These are phyloP conservation scores for Venustaconcha ellipsiformis DNA, from an alignment of 1,140 invertebrate species.

Conservation along the genomic window DNA sequence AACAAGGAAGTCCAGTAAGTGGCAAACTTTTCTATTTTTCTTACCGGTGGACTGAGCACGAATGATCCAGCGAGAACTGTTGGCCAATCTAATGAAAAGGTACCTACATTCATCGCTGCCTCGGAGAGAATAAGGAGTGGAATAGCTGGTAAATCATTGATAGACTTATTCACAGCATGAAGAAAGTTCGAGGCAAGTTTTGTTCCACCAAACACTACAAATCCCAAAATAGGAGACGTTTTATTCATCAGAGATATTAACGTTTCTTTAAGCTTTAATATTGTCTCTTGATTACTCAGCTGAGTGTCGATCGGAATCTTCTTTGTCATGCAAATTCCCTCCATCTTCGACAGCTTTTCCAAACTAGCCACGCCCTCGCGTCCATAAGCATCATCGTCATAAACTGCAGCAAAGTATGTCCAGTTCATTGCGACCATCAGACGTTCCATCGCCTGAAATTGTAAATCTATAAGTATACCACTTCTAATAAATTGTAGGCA, in stretches of 20 bases:
- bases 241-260: too few species aligned
- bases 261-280: background rate
- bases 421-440: conserved; percentile 8
- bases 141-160: too few species aligned
- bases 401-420: conserved; percentile 18
- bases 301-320: background rate
- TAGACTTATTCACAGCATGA: background rate
- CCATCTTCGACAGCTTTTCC: background rate
- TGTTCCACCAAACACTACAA: conserved; percentile 23
- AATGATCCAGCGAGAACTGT: conserved; percentile 7
- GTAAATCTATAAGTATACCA: background rate
- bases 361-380: conserved; percentile 8
- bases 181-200: background rate
- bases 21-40: background rate
- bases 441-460: conserved; percentile 14
- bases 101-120: background rate
- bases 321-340: conserved; percentile 14
- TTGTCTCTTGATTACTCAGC: background rate
- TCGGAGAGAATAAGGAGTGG: conserved; percentile 10
- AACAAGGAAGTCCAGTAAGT: too few species aligned
- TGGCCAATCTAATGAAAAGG: too few species aligned
- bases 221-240: conserved; percentile 6
- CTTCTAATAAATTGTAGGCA: too few species aligned
- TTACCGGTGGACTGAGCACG: conserved; percentile 14
- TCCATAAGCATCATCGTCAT: conserved; percentile 23